A percentile compares a stretch with the other conserved stretches of the same genome.
phyloP scores from a whole-genome alignment of 2,888 invertebrate genomes.

The Homarus gammarus region DNA sequence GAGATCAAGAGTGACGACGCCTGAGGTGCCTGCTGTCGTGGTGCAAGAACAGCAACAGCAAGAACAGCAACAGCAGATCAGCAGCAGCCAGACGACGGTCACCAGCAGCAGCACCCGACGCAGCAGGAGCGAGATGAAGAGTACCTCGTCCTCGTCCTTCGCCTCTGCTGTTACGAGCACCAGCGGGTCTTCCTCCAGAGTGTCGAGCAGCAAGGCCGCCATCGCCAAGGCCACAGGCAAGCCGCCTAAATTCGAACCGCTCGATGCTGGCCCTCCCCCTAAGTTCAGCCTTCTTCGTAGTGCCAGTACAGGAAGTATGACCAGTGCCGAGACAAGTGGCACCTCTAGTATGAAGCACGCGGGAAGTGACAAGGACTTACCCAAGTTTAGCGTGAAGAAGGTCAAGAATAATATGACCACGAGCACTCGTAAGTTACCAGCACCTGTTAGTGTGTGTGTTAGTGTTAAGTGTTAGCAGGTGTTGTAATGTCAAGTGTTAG shows the following conservation, averaged over 20 bases:
- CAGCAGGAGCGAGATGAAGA: constrained; percentile 34
- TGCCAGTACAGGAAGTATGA: constrained; percentile 73
- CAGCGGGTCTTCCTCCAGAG: constrained; percentile 5
- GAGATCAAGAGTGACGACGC: constrained; percentile 71
- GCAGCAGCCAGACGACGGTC: constrained; percentile 37
- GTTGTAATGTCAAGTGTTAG: too few relatives aligned
- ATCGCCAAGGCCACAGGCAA: constrained; percentile 34
- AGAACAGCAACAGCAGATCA: constrained; percentile 8
- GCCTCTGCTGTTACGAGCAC: not conserved
- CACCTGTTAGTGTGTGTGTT: too few relatives aligned
- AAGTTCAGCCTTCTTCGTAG: constrained; percentile 74
- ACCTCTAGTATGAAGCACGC: constrained; percentile 52
- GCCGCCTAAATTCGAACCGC: constrained; percentile 60
- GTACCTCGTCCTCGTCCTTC: constrained; percentile 10
- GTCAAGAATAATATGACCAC: constrained; percentile 40
- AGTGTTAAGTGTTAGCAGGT: too few relatives aligned
- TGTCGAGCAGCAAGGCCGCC: constrained; percentile 16
- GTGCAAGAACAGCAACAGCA: constrained; percentile 27
- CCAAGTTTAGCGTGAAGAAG: constrained; percentile 73
- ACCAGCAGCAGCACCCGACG: constrained; percentile 22
- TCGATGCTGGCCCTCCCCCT: constrained; percentile 37
- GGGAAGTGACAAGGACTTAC: constrained; percentile 72
- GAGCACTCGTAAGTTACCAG: constrained; percentile 45
- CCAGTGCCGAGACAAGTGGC: constrained; percentile 20
- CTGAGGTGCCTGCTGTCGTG: constrained; percentile 54